Percentiles rank a stretch among this genome's conserved stretches.
phyloP scores from a whole-genome alignment of 2,113 vertebrate genomes.

The Glaucomys volans region DNA sequence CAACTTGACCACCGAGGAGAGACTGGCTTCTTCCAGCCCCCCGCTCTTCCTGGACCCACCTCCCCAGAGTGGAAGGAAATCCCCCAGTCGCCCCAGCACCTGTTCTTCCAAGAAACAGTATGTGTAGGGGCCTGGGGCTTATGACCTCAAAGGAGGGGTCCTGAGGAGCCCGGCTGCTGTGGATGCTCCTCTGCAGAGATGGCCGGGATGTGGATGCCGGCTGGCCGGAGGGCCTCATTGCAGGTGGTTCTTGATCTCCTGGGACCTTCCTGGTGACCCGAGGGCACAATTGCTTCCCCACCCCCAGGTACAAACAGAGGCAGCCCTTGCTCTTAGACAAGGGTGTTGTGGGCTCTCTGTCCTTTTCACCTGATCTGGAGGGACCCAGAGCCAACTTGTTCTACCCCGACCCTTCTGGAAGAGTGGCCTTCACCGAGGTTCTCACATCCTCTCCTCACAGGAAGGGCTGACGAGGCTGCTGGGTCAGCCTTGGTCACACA shows the following conservation, averaged over 20 bases:
- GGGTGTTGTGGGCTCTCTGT: not conserved
- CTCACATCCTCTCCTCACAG: not conserved
- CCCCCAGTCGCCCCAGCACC: constrained; percentile 84
- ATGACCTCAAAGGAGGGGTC: not conserved
- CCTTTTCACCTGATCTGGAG: not conserved
- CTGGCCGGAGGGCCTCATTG: not conserved
- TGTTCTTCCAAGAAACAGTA: constrained; percentile 90
- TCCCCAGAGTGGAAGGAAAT: constrained; percentile 70
- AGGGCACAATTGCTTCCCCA: not conserved
- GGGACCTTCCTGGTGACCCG: not conserved
- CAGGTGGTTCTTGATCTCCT: not conserved
- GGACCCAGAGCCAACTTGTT: not conserved
- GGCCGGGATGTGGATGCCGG: not conserved
- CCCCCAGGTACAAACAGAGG: not conserved
- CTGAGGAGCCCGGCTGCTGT: not conserved
- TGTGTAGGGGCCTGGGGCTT: constrained; percentile 76
- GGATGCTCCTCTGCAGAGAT: not conserved
- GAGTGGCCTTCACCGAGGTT: not conserved
- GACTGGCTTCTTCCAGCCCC: constrained; percentile 79
- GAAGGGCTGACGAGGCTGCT: constrained; percentile 52
- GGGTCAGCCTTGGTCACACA: constrained; percentile 26
- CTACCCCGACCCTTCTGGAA: not conserved
- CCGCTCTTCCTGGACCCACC: constrained; percentile 46
- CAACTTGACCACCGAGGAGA: constrained; percentile 88
- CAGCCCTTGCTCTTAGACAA: not conserved